phyloP scores from a whole-genome alignment of 92 coral and sea anemone species.

The Nematostella vectensis region DNA sequence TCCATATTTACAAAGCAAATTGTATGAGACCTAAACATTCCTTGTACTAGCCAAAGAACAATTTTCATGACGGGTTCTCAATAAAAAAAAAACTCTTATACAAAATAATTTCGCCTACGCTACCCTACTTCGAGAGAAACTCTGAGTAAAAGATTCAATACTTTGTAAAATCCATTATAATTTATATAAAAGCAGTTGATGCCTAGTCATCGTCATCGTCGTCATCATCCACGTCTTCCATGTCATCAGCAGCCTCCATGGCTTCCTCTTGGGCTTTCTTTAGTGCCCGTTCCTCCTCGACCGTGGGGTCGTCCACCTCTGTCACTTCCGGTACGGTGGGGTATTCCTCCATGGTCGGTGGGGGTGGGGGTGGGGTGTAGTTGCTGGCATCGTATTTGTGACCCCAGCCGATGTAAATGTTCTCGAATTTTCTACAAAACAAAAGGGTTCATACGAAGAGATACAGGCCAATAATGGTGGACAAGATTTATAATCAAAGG shows the following conservation, averaged over 20 bases:
- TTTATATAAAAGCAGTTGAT: no score
- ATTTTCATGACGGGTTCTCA: no score
- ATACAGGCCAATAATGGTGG: no score
- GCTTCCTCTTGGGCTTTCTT: conserved; percentile 91
- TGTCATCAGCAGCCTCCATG: conserved; percentile 88
- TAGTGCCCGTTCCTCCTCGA: conserved; percentile 89
- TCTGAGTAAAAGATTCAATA: no score
- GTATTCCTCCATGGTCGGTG: conserved; percentile 86
- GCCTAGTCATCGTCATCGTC: conserved; percentile 97
- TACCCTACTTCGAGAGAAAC: no score
- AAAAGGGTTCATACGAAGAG: no score
- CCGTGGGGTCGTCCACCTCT: conserved; percentile 97
- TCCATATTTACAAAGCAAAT: no score
- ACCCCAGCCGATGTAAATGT: conserved; percentile 94
- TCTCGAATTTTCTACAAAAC: conserved; percentile 75
- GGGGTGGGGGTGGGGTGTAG: conserved; percentile 96
- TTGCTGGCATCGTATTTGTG: conserved; percentile 83
- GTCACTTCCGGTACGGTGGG: conserved; percentile 81
- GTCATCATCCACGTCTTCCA: conserved; percentile 97
- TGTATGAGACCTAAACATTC: no score
- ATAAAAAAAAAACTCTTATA: no score
- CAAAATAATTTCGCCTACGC: no score
- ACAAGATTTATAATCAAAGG: neutral
- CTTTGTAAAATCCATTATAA: no score
- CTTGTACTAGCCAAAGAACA: no score